phyloP scores from a whole-genome alignment of 2,888 invertebrate species.

The Caenorhabditis japonica region DNA sequence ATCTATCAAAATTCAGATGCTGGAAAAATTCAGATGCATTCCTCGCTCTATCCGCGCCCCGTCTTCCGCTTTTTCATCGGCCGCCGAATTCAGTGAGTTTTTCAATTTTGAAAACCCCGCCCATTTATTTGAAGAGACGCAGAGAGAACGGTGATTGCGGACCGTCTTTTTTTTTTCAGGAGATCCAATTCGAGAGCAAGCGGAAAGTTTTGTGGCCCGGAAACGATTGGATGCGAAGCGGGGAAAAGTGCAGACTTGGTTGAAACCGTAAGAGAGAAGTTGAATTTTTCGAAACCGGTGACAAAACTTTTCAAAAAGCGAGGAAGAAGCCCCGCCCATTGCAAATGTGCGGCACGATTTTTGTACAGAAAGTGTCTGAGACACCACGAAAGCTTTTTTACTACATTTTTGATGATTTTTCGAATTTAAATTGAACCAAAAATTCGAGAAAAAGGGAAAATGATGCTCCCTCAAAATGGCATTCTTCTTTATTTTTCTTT shows the following conservation, averaged over 20 bases:
- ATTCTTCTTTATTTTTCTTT: too few species aligned
- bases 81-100: slow-evolving; percentile 37
- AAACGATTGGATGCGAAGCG: slow-evolving; percentile 22
- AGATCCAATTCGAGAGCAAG: slow-evolving; percentile 37
- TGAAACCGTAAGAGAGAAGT: slow-evolving; percentile 62
- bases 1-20: slow-evolving; percentile 21
- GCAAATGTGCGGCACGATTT: too few species aligned
- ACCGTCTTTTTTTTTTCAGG: slow-evolving; percentile 20
- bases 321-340: too few species aligned
- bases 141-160: not conserved
- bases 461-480: too few species aligned
- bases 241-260: slow-evolving; percentile 69
- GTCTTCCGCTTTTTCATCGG: slow-evolving; percentile 17
- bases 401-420: too few species aligned
- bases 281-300: not conserved
- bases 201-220: slow-evolving; percentile 41
- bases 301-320: too few species aligned
- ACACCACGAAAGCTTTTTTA: too few species aligned
- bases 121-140: not conserved
- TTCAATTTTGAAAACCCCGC: too few species aligned
- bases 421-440: too few species aligned
- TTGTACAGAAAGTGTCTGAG: not conserved
- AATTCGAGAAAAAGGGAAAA: too few species aligned
- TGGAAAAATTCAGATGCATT: slow-evolving; percentile 17
- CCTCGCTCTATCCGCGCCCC: slow-evolving; percentile 10